These are phyloP conservation scores for Oophaga sylvatica DNA, from an alignment of 2,797 vertebrate genomes.

Conservation along the genomic window DNA sequence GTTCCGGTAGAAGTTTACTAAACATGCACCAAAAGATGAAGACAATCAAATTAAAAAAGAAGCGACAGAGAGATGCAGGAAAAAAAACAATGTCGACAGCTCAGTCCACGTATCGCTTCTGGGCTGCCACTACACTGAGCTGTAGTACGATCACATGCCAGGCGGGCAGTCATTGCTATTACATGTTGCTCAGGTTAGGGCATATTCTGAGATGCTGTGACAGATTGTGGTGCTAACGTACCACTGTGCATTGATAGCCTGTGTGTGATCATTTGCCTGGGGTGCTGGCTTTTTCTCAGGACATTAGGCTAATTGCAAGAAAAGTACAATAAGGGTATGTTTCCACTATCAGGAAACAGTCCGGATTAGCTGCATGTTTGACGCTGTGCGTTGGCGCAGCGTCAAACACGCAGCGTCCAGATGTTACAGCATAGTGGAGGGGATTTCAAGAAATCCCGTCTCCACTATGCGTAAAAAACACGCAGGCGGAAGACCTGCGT, in stretches of 20 bases:
- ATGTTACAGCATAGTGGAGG: too few species aligned
- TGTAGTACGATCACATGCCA: conserved; percentile 9
- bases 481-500: too few species aligned
- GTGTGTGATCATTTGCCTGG: conserved; percentile 30
- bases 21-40: background rate
- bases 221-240: conserved; percentile 33
- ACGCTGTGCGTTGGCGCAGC: too few species aligned
- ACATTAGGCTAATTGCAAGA: conserved; percentile 33
- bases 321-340: too few species aligned
- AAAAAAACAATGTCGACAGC: background rate
- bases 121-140: conserved; percentile 9
- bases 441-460: too few species aligned
- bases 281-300: conserved; percentile 24
- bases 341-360: too few species aligned
- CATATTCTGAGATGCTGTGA: conserved; percentile 33
- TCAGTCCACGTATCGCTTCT: conserved; percentile 1
- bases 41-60: background rate
- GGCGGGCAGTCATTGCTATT: background rate
- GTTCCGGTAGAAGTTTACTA: background rate
- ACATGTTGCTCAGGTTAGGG: conserved; percentile 19
- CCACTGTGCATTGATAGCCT: conserved; percentile 22
- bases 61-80: background rate
- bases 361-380: too few species aligned
- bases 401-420: too few species aligned
- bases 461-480: too few species aligned